Conservation (phyloP, 2,113 vertebrate genomes). For the Plestiodon gilberti region DNA sequence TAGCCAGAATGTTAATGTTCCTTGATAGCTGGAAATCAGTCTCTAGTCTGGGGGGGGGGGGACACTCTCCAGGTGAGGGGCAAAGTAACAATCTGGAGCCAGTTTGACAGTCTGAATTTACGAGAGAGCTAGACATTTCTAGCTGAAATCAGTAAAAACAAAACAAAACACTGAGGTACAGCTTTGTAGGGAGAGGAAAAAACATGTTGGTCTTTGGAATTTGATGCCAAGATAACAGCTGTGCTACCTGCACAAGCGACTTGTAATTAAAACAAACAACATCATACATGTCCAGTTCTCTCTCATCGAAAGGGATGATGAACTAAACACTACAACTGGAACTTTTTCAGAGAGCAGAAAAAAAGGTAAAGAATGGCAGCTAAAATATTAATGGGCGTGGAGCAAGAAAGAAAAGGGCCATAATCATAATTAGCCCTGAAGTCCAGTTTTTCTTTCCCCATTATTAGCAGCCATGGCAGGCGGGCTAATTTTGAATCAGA, state of each 20-base stretch:
- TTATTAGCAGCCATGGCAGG: too few species aligned
- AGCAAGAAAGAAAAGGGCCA: too few species aligned
- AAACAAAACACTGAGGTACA: not conserved
- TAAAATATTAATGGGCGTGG: not conserved
- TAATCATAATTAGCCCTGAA: too few species aligned
- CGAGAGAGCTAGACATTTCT: not conserved
- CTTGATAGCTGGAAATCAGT: too few species aligned
- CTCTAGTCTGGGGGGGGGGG: too few species aligned
- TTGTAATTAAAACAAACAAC: not conserved
- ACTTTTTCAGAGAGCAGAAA: not conserved
- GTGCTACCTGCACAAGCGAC: not conserved
- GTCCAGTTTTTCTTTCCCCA: too few species aligned
- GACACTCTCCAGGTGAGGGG: not conserved
- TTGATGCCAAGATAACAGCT: not conserved
- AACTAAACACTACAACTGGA: not conserved
- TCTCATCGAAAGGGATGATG: not conserved
- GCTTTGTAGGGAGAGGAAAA: too few species aligned
- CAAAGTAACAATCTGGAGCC: not conserved
- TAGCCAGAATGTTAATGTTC: too few species aligned
- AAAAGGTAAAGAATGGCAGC: not conserved
- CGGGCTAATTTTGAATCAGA: too few species aligned
- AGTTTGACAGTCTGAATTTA: not conserved
- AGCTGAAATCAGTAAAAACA: not conserved
- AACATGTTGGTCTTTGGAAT: not conserved
- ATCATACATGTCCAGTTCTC: not conserved